phyloP scores from a whole-genome alignment of 2,113 vertebrate species.

The Ochotona curzoniae region DNA sequence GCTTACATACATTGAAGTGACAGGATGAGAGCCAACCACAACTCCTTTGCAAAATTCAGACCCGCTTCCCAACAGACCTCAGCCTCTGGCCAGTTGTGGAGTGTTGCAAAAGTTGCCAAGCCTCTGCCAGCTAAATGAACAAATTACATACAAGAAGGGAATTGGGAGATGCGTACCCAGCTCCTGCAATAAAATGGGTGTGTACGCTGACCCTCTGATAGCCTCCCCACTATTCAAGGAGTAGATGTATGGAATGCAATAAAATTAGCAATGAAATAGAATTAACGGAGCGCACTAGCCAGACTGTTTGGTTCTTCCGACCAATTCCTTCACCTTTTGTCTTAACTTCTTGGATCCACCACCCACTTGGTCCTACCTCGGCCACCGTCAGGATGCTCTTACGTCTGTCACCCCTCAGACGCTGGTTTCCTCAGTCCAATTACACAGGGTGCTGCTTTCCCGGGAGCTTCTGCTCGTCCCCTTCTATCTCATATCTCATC shows the following conservation, averaged over 20 bases:
- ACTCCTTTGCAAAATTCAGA: conserved; percentile 30
- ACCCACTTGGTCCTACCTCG: not conserved
- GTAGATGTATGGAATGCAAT: not conserved
- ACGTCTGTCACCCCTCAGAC: not conserved
- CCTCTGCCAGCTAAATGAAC: not conserved
- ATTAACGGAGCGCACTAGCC: not conserved
- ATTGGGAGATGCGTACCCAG: not conserved
- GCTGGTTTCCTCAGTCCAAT: conserved; percentile 1
- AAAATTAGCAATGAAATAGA: not conserved
- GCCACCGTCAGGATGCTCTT: not conserved
- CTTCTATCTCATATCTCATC: not conserved
- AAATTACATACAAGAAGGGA: not conserved
- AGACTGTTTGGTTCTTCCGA: not conserved
- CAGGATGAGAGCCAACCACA: not conserved
- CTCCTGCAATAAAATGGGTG: not conserved
- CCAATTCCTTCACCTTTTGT: not conserved
- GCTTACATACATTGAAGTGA: not conserved
- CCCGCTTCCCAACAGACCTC: not conserved
- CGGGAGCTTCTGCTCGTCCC: not conserved
- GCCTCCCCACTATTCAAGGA: not conserved
- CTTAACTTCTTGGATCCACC: not conserved
- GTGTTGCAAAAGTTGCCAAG: not conserved
- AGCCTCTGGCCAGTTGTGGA: not conserved
- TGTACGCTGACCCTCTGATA: not conserved
- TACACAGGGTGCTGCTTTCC: not conserved